These are phyloP conservation scores for Acleris emargana DNA, from an alignment of 2,888 invertebrate species.

Conservation along the genomic window DNA sequence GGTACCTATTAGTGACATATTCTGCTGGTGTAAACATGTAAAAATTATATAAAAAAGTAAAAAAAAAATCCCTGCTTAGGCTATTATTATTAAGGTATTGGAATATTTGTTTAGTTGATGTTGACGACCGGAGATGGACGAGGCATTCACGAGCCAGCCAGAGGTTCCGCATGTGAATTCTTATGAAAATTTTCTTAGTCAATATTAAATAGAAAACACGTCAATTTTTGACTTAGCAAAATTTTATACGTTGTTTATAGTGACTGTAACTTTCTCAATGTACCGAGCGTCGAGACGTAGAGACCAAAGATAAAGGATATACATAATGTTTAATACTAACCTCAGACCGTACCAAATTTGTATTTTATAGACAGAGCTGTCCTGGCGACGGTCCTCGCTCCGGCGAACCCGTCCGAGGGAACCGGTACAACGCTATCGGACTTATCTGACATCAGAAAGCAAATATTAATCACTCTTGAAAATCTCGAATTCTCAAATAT, in stretches of 20 bases:
- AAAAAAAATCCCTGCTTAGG: slow-evolving; percentile 81
- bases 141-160: slow-evolving; percentile 65
- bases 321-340: slow-evolving; percentile 79
- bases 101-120: slow-evolving; percentile 69
- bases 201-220: slow-evolving; percentile 80
- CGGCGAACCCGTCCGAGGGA: slow-evolving; percentile 18
- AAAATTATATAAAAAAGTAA: slow-evolving; percentile 73
- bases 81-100: slow-evolving; percentile 77
- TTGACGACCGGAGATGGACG: slow-evolving; percentile 71
- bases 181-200: slow-evolving; percentile 82
- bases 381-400: slow-evolving; percentile 50
- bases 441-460: slow-evolving; percentile 8
- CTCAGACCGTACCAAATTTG: slow-evolving; percentile 81
- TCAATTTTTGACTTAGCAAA: slow-evolving; percentile 84
- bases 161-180: slow-evolving; percentile 78
- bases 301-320: slow-evolving; percentile 82
- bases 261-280: slow-evolving; percentile 71
- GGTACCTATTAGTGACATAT: slow-evolving; percentile 76
- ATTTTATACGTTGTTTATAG: slow-evolving; percentile 83
- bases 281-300: slow-evolving; percentile 75
- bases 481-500: slow-evolving; percentile 57
- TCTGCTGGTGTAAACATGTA: slow-evolving; percentile 80
- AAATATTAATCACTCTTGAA: slow-evolving; percentile 43
- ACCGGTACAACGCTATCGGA: slow-evolving; percentile 3
- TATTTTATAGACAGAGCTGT: slow-evolving; percentile 70